Percentiles rank a stretch among this genome's conserved stretches.
These are phyloP conservation scores for Drosophila eohydei DNA, from an alignment of 2,888 invertebrate genomes.

Conservation along the genomic window DNA sequence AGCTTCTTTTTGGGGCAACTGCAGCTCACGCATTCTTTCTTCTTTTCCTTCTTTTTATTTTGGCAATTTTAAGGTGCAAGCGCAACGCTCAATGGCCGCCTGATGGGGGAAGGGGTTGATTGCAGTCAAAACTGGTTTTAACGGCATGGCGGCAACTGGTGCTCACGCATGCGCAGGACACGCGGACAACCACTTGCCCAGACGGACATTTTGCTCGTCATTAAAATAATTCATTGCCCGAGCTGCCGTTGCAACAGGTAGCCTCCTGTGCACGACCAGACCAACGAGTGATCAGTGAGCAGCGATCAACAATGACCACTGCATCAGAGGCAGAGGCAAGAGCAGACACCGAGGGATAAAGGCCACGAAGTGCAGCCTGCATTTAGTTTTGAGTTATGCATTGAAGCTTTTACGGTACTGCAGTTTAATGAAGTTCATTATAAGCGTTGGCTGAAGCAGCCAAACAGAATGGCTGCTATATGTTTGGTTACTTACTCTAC, in stretches of 20 bases:
- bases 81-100: constrained; percentile 63
- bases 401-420: constrained; percentile 24
- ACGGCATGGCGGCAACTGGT: constrained; percentile 51
- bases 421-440: constrained; percentile 35
- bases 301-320: constrained; percentile 37
- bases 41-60: constrained; percentile 12
- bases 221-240: constrained; percentile 75
- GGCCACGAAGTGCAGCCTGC: constrained; percentile 18
- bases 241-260: constrained; percentile 68
- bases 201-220: constrained; percentile 61
- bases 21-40: constrained; percentile 44
- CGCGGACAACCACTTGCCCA: not conserved
- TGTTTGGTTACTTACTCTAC: no score
- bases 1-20: constrained; percentile 42
- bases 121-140: constrained; percentile 58
- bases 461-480: no score
- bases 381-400: constrained; percentile 63
- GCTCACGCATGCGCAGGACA: constrained; percentile 65
- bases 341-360: not conserved
- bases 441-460: not conserved
- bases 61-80: constrained; percentile 58
- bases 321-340: not conserved
- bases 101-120: constrained; percentile 17
- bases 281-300: constrained; percentile 54
- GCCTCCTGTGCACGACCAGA: constrained; percentile 37